Conservation (phyloP, 2,113 vertebrate species). For the Edolisoma coerulescens region DNA sequence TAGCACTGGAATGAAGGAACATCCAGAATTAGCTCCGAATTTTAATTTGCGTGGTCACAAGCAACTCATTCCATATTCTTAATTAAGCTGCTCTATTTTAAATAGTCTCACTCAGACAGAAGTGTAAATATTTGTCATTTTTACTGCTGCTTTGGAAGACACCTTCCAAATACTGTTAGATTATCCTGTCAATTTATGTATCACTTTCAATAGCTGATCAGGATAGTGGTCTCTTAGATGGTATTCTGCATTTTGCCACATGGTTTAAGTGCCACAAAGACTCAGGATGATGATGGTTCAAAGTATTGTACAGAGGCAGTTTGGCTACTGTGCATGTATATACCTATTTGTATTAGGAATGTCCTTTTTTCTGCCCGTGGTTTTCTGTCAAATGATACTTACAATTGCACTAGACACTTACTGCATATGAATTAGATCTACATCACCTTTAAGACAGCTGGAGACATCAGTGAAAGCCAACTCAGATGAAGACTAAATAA, state of each 20-base stretch:
- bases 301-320: not conserved
- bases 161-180: not conserved
- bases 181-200: not conserved
- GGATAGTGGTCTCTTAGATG: not conserved
- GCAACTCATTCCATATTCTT: not conserved
- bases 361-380: not conserved
- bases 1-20: not conserved
- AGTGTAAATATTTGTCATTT: not conserved
- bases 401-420: not conserved
- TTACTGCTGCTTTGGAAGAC: conserved; percentile 31
- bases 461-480: not conserved
- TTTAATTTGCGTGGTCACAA: not conserved
- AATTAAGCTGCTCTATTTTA: conserved; percentile 15
- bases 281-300: conserved; percentile 15
- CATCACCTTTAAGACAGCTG: not conserved
- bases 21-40: not conserved
- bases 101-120: not conserved
- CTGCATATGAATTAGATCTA: not conserved
- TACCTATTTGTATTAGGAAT: not conserved
- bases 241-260: conserved; percentile 4
- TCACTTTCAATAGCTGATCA: not conserved
- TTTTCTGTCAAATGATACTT: not conserved
- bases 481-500: not conserved
- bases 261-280: conserved; percentile 50
- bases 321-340: not conserved